These are phyloP conservation scores for Chamaea fasciata DNA, from an alignment of 2,113 vertebrate genomes.

Conservation along the genomic window DNA sequence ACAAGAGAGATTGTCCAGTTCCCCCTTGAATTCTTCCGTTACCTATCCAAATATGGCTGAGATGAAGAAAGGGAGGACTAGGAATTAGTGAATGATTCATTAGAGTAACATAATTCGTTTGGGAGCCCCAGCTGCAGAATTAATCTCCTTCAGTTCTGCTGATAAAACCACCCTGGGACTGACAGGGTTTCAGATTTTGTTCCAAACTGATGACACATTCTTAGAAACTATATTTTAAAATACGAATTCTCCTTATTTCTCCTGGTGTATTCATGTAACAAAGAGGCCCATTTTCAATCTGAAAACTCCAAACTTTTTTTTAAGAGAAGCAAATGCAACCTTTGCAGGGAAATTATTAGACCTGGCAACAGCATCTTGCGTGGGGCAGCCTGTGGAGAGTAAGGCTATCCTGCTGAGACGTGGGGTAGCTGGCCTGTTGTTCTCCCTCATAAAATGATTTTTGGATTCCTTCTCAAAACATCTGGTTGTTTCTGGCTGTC, in stretches of 20 bases:
- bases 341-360: neutral
- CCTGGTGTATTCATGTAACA: neutral
- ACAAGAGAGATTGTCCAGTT: conserved; percentile 31
- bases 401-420: neutral
- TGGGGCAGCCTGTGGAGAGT: neutral
- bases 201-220: conserved; percentile 46
- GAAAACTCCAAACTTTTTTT: neutral
- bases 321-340: neutral
- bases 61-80: conserved; percentile 3
- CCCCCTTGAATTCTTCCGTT: neutral
- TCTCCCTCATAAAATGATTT: neutral
- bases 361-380: neutral
- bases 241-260: neutral
- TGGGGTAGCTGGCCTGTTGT: neutral
- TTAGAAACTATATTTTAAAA: conserved; percentile 18
- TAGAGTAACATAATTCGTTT: conserved; percentile 1
- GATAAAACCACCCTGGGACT: conserved; percentile 48
- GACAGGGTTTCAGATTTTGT: conserved; percentile 26
- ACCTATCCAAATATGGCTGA: neutral
- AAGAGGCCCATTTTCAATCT: neutral
- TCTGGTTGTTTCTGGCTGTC: neutral
- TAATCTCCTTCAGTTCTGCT: conserved; percentile 35
- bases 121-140: conserved; percentile 31
- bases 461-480: neutral
- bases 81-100: conserved; percentile 28